phyloP scores from a whole-genome alignment of 2,113 vertebrate species.

The Amia ocellicauda region DNA sequence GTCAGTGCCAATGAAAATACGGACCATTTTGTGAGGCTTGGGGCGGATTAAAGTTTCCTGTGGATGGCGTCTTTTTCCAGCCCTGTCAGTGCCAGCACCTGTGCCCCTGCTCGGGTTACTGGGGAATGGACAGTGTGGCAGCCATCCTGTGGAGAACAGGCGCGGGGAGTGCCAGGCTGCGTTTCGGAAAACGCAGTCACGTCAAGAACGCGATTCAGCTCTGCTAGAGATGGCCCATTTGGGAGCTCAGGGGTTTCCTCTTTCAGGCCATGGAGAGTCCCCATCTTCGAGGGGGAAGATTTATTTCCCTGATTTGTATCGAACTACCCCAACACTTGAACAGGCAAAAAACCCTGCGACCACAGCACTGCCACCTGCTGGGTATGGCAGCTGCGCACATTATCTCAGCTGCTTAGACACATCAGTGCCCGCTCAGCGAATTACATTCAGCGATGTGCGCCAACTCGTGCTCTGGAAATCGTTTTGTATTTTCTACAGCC shows the following conservation, averaged over 20 bases:
- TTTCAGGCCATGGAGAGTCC: background rate
- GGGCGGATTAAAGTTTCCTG: constrained; percentile 7
- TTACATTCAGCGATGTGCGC: background rate
- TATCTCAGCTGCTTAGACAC: background rate
- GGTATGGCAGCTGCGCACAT: background rate
- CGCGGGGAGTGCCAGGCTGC: background rate
- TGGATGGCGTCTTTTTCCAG: constrained; percentile 17
- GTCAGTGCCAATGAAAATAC: too few relatives aligned
- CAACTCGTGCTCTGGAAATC: background rate
- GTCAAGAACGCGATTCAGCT: constrained; percentile 2
- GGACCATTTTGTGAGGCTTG: constrained; percentile 2
- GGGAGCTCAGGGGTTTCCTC: background rate
- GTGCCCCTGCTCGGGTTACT: constrained; percentile 19
- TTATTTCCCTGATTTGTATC: too few relatives aligned
- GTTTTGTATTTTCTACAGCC: background rate
- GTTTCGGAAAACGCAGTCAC: background rate
- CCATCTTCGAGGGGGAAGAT: too few relatives aligned
- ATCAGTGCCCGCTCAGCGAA: background rate
- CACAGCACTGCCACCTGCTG: background rate
- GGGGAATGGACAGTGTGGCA: constrained; percentile 3
- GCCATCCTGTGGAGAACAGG: constrained; percentile 4
- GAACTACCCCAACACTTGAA: background rate
- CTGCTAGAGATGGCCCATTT: background rate
- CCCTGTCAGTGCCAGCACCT: constrained; percentile 25
- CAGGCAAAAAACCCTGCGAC: background rate